Evolutionary conservation across 2,113 vertebrate species (phyloP), one percentile per base, ranked within the genome.

Genomic region (Hylia prasina): DNA sequence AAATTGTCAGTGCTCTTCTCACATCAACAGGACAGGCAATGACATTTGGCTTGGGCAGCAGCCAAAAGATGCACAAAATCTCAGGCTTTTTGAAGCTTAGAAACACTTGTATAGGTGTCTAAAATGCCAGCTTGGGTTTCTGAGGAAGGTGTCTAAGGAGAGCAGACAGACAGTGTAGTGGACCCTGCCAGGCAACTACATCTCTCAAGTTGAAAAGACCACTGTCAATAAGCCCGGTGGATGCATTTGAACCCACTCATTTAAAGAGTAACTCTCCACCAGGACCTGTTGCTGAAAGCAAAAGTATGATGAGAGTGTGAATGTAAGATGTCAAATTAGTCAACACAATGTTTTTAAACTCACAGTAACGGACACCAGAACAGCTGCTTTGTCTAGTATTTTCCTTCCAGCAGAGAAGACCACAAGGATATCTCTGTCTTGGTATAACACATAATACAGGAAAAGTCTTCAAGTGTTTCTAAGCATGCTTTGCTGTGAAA

Each of bases 371-470:
- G 45, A 73, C 61, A 94, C 73, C 45, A 82, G 73, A 87, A 53
- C 39, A 95, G 76, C 68, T 77, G 63, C 58, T 90, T 82, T 94
- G 18, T 83, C 75, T 90, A 86, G 54, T 83, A 82, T 65, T 91
- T 81, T 92, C 45, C 68, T 95, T 73, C 71, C 86, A 86, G 63
- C 71, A 80, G 50, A 80, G 90, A 88, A 90, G 25, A 86, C 28
- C 31, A n/a, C n/a, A n/a, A n/a, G n/a, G n/a, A n/a, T n/a, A n/a
- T n/a, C n/a, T n/a, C n/a, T 90, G 60, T 82, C 69, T 28, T 60
- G 66, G 53, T 23, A 53, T 85, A 86, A 82, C 71, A 24, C 33
- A 42, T 42, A 80, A 77, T 68, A 58, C 45, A 66, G 39, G 22
- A 83, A 53, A 88, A 92, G 54, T 21, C 54, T 88, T 54, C 76